Conservation (phyloP, 2,113 vertebrate genomes). For the Cervus canadensis region DNA sequence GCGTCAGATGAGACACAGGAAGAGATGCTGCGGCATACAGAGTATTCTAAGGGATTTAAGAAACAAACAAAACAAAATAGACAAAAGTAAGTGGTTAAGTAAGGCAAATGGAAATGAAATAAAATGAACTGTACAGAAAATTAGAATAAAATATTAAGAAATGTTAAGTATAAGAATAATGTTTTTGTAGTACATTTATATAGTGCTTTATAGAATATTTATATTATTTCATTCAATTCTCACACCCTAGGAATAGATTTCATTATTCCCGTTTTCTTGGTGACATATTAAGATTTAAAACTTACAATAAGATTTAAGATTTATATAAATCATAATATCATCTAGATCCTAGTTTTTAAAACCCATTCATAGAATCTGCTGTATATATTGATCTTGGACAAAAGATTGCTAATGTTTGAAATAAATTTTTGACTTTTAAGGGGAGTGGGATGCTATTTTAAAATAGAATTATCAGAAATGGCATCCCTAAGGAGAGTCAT, state of each 20-base stretch:
- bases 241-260: background rate
- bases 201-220: background rate
- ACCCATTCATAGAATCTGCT: background rate
- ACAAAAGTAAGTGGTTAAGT: background rate
- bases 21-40: background rate
- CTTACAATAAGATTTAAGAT: background rate
- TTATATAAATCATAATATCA: background rate
- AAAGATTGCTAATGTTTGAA: background rate
- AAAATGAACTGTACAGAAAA: background rate
- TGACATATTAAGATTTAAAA: background rate
- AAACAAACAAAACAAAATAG: background rate
- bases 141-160: background rate
- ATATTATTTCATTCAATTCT: background rate
- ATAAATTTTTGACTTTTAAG: background rate
- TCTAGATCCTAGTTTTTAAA: conserved; percentile 8
- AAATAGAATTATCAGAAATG: background rate
- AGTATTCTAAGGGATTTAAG: background rate
- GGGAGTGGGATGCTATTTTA: background rate
- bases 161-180: background rate
- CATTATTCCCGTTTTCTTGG: background rate
- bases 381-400: background rate
- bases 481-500: background rate
- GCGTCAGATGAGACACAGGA: background rate
- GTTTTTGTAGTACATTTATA: background rate
- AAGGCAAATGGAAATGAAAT: background rate